Percentiles rank a stretch among this genome's conserved stretches.
phyloP scores from a whole-genome alignment of 2,888 invertebrate genomes.

The Galerucella nymphaeae region DNA sequence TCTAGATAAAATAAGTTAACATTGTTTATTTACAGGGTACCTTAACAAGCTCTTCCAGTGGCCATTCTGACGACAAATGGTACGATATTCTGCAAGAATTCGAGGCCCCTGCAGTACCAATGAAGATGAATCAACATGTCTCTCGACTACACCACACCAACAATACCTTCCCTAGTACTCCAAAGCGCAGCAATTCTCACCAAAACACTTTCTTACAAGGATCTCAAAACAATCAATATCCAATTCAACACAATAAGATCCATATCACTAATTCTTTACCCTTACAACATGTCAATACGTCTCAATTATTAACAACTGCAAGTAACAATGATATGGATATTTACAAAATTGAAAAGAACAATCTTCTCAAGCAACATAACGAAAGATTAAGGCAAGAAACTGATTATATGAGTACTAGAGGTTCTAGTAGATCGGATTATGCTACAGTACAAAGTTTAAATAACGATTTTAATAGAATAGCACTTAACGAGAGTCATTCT shows the following conservation, averaged over 20 bases:
- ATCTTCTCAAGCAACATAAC: conserved; percentile 60
- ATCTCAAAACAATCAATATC: conserved; percentile 57
- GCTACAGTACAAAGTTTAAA: conserved; percentile 52
- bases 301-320: conserved; percentile 61
- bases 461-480: conserved; percentile 56
- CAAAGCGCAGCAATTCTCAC: conserved; percentile 61
- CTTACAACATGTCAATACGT: conserved; percentile 62
- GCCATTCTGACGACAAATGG: conserved; percentile 77
- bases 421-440: conserved; percentile 50
- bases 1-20: neutral
- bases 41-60: conserved; percentile 73
- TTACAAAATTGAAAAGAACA: conserved; percentile 59
- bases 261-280: conserved; percentile 65
- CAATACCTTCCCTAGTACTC: conserved; percentile 62
- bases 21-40: conserved; percentile 65
- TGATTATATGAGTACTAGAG: conserved; percentile 61
- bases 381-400: conserved; percentile 64
- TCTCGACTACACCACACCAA: conserved; percentile 49
- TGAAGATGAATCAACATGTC: conserved; percentile 58
- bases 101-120: conserved; percentile 69
- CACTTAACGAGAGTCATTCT: conserved; percentile 66
- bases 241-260: conserved; percentile 61
- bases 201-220: conserved; percentile 57
- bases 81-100: conserved; percentile 68
- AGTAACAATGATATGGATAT: conserved; percentile 61